Evolutionary conservation across 1,140 invertebrate species (phyloP), one percentile per base, ranked within the genome.

Genomic region (Trissolcus basalis): DNA sequence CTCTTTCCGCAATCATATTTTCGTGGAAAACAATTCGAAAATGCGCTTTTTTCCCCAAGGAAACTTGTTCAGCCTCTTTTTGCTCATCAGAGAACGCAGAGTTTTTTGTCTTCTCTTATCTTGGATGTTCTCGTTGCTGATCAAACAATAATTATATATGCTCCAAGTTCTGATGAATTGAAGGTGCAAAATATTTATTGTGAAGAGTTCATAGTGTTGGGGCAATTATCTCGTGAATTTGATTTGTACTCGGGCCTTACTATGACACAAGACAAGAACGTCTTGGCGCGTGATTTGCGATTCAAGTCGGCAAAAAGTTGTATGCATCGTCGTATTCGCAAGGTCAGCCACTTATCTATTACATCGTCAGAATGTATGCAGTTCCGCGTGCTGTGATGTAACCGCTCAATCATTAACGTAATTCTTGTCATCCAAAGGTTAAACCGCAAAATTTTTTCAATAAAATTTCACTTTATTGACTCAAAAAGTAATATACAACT

Each of bases 341-440:
- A 85, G 82, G 81, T 84, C 80, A 79, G 60, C 79, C 71, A 77
- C 68, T 69, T 83, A 82, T 81, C 69, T 81, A 73, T 78, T 78
- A 72, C 74, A 69, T 56, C 70, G 61, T 67, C 59, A 33, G 56
- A 72, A 77, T 71, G 67, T 70, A 73, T 74, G 75, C 71, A 80
- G 75, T 84, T 84, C 77, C 79, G 77, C 75, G 75, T 78, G 73
- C 72, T 80, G 60, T 86, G 84, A 86, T 83, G 82, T 82, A 86
- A 86, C 79, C 41, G 74, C 43, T 59, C 15, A 56, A 49, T 74
- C 77, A 83, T 85, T 83, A 83, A 65, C 73, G 80, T 83, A 85
- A 85, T 81, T 83, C 73, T 79, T 79, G 80, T 82, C 80, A 82
- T 80, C 77, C 73, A 54, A 67, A 78, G 68, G 68, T 76, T 76